Evolutionary conservation across 2,888 invertebrate species (phyloP).

Genomic region (Cremastinae sp.): DNA sequence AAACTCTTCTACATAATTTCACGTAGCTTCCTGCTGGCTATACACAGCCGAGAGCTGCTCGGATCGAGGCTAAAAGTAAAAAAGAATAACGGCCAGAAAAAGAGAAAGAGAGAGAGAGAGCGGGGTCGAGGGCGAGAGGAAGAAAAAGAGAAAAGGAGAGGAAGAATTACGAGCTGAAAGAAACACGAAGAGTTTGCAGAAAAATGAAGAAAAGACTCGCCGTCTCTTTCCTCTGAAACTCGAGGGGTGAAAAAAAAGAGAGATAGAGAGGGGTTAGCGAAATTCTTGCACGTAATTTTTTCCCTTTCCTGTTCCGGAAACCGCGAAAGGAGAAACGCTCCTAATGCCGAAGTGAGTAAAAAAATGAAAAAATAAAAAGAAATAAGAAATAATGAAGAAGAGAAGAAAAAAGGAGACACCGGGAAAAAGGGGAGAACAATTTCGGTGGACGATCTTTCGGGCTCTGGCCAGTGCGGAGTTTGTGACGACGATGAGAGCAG

Average conservation of each 20-base stretch:
- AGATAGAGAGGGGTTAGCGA: constrained; percentile 10
- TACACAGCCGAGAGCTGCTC: neutral
- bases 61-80: constrained; percentile 30
- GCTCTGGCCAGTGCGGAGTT: constrained; percentile 25
- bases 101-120: constrained; percentile 11
- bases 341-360: constrained; percentile 5
- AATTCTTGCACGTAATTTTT: constrained; percentile 49
- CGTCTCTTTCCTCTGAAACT: neutral
- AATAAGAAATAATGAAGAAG: constrained; percentile 7
- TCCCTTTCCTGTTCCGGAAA: constrained; percentile 30
- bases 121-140: constrained; percentile 14
- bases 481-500: neutral
- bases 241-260: constrained; percentile 35
- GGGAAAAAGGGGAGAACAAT: constrained; percentile 15
- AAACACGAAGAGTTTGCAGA: constrained; percentile 30
- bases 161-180: constrained; percentile 19
- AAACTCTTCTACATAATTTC: constrained; percentile 60
- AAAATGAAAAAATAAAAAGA: too few relatives aligned
- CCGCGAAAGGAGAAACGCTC: constrained; percentile 33
- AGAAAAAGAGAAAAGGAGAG: constrained; percentile 11
- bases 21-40: constrained; percentile 42
- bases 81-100: constrained; percentile 6
- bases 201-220: constrained; percentile 25
- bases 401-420: neutral
- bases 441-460: constrained; percentile 44